Conservation (phyloP, 1,140 invertebrate species). For the Ooceraea biroi region DNA sequence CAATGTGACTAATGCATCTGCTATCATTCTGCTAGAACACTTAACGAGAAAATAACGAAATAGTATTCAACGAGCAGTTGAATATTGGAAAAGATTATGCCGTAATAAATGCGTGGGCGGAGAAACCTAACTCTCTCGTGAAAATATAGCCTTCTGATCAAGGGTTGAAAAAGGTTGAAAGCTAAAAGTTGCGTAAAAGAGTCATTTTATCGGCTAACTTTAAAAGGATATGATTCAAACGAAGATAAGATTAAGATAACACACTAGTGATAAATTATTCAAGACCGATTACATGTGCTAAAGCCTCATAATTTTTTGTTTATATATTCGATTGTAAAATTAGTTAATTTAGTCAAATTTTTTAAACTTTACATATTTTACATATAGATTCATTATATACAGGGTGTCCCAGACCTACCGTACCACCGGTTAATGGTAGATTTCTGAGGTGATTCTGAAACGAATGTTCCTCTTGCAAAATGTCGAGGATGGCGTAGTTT, state of each 20-base stretch:
- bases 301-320: too few relatives aligned
- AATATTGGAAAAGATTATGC: background rate
- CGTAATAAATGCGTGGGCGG: background rate
- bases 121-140: background rate
- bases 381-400: too few relatives aligned
- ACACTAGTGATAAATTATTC: background rate
- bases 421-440: too few relatives aligned
- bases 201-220: background rate
- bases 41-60: background rate
- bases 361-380: too few relatives aligned
- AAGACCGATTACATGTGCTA: background rate
- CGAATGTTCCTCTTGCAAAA: too few relatives aligned
- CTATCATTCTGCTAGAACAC: background rate
- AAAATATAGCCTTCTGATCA: background rate
- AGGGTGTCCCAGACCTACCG: too few relatives aligned
- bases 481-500: too few relatives aligned
- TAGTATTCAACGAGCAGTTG: background rate
- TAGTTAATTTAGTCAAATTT: too few relatives aligned
- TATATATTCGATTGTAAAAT: too few relatives aligned
- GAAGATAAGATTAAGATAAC: background rate
- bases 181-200: slow-evolving; percentile 8
- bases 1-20: background rate
- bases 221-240: background rate
- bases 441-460: too few relatives aligned
- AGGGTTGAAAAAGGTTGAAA: background rate